phyloP scores from a whole-genome alignment of 1,140 invertebrate genomes.

The Gonioctena quinquepunctata region DNA sequence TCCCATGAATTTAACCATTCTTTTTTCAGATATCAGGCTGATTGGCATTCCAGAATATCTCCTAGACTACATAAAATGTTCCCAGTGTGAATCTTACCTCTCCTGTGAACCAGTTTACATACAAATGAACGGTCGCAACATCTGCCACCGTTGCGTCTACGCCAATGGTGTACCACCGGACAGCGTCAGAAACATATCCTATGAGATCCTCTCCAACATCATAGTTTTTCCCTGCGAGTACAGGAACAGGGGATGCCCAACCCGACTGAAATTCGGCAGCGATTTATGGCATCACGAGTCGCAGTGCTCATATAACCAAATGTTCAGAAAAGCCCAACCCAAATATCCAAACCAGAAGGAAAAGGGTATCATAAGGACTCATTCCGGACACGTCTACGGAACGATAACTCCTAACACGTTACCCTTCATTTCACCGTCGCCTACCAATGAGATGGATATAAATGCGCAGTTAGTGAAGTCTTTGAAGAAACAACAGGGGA shows the following conservation, averaged over 20 bases:
- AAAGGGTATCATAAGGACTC: constrained; percentile 46
- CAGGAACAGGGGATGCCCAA: constrained; percentile 32
- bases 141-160: constrained; percentile 47
- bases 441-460: constrained; percentile 14
- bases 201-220: constrained; percentile 37
- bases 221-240: constrained; percentile 47
- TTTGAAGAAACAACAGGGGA: constrained; percentile 34
- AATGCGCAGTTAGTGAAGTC: constrained; percentile 28
- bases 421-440: constrained; percentile 32
- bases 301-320: constrained; percentile 40
- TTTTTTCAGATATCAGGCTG: constrained; percentile 43
- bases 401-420: constrained; percentile 45
- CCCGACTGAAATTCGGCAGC: constrained; percentile 38
- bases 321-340: constrained; percentile 3
- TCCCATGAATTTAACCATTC: too few species aligned
- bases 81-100: constrained; percentile 41
- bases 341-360: constrained; percentile 19
- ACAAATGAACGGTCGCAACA: constrained; percentile 36
- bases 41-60: constrained; percentile 38
- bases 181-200: constrained; percentile 36
- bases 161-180: constrained; percentile 33
- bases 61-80: constrained; percentile 41
- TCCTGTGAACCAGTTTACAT: constrained; percentile 43
- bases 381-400: constrained; percentile 46
- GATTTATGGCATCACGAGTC: constrained; percentile 43